A percentile compares a stretch with the other conserved stretches of the same genome.
These are phyloP conservation scores for Drosophila hydei DNA, from an alignment of 1,140 invertebrate species.

Conservation along the genomic window DNA sequence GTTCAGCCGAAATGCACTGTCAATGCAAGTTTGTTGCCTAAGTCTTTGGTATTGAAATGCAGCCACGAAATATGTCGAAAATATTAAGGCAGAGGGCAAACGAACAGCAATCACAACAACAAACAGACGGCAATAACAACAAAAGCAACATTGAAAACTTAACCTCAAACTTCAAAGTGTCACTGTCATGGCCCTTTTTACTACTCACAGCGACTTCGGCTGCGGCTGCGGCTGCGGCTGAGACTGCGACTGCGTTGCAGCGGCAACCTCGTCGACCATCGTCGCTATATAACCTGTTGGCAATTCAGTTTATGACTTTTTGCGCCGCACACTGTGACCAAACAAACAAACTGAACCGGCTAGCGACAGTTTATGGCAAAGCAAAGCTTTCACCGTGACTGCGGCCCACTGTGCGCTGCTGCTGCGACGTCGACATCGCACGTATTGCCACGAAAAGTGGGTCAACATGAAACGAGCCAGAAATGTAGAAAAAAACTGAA, in stretches of 20 bases:
- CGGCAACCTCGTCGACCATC: constrained; percentile 41
- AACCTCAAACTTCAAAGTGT: constrained; percentile 84
- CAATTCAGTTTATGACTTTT: constrained; percentile 79
- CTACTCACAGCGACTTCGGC: constrained; percentile 48
- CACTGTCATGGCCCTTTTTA: constrained; percentile 83
- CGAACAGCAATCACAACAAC: constrained; percentile 28
- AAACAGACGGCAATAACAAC: constrained; percentile 43
- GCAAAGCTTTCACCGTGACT: constrained; percentile 41
- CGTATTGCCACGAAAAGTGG: constrained; percentile 75
- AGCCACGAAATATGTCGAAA: constrained; percentile 57
- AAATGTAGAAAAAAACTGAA: constrained; percentile 55
- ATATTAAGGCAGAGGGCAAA: constrained; percentile 55
- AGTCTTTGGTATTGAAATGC: constrained; percentile 57
- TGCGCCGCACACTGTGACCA: constrained; percentile 55
- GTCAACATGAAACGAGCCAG: constrained; percentile 78
- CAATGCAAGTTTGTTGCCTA: constrained; percentile 54
- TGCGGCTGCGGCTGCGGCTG: not conserved
- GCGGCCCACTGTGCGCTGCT: constrained; percentile 58
- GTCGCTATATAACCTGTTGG: constrained; percentile 80
- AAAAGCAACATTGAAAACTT: constrained; percentile 70
- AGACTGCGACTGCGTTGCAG: constrained; percentile 32
- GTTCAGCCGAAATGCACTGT: constrained; percentile 6
- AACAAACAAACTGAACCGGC: not conserved
- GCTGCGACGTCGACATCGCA: constrained; percentile 45
- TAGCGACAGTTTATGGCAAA: not conserved